These are phyloP conservation scores for Syngnathus acus DNA, from an alignment of 2,797 vertebrate species.

Conservation along the genomic window DNA sequence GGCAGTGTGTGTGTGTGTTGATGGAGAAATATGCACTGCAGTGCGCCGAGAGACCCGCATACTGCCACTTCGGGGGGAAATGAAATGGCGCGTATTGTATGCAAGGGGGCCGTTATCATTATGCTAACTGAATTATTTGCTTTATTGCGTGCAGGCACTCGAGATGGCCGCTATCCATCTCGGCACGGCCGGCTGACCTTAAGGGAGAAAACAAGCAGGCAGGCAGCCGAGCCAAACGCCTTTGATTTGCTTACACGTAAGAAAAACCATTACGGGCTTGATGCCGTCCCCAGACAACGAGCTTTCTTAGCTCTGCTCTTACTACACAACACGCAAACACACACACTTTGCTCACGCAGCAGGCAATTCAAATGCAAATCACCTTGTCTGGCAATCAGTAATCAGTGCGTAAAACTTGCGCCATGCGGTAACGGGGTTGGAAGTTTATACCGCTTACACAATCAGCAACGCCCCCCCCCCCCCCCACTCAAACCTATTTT, in stretches of 20 bases:
- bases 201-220: slow-evolving; percentile 35
- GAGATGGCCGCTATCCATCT: slow-evolving; percentile 48
- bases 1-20: slow-evolving; percentile 27
- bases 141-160: slow-evolving; percentile 50
- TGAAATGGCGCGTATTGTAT: slow-evolving; percentile 36
- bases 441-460: slow-evolving; percentile 9
- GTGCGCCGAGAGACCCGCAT: slow-evolving; percentile 13
- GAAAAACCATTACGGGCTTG: slow-evolving; percentile 51
- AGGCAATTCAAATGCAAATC: slow-evolving; percentile 31
- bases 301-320: slow-evolving; percentile 20
- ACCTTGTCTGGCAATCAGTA: slow-evolving; percentile 4
- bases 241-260: slow-evolving; percentile 41
- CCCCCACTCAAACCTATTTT: too few relatives aligned
- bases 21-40: slow-evolving; percentile 27
- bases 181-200: slow-evolving; percentile 48
- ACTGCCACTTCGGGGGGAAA: slow-evolving; percentile 31
- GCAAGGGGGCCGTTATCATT: slow-evolving; percentile 54
- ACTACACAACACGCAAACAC: slow-evolving; percentile 37
- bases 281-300: slow-evolving; percentile 35
- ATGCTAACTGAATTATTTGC: slow-evolving; percentile 65
- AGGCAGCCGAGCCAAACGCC: slow-evolving; percentile 42
- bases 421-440: slow-evolving; percentile 13
- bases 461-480: neutral
- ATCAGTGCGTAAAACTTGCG: slow-evolving; percentile 23
- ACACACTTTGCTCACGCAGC: slow-evolving; percentile 18